Conservation (phyloP, 2,113 vertebrate genomes). For the Machaerirhynchus nigripectus region DNA sequence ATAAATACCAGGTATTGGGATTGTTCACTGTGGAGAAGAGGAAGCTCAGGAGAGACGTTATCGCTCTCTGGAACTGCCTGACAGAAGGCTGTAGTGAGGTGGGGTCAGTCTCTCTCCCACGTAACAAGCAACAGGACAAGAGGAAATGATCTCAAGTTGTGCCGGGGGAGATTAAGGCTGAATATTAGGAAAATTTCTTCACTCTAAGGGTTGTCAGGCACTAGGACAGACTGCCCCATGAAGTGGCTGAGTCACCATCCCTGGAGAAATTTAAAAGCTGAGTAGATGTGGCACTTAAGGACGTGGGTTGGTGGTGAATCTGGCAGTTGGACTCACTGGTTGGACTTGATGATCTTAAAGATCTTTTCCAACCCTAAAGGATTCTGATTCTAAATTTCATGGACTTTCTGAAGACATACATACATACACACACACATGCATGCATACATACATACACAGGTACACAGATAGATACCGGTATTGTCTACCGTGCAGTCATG, state of each 20-base stretch:
- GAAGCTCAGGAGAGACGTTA: neutral
- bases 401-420: neutral
- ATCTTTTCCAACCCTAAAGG: neutral
- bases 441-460: fast-evolving
- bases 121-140: neutral
- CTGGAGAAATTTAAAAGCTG: neutral
- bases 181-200: neutral
- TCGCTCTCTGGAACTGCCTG: fast-evolving
- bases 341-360: neutral
- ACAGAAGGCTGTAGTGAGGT: neutral
- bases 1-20: neutral
- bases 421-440: too few relatives aligned
- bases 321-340: neutral
- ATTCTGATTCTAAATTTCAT: neutral
- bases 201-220: neutral
- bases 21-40: neutral
- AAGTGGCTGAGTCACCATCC: neutral
- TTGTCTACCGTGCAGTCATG: neutral
- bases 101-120: neutral
- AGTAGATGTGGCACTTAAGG: neutral
- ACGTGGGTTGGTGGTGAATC: neutral
- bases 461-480: neutral
- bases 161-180: neutral
- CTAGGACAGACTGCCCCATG: neutral
- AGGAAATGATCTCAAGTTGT: neutral